These are phyloP conservation scores for Polypterus senegalus DNA, from an alignment of 2,113 vertebrate genomes.

Conservation along the genomic window DNA sequence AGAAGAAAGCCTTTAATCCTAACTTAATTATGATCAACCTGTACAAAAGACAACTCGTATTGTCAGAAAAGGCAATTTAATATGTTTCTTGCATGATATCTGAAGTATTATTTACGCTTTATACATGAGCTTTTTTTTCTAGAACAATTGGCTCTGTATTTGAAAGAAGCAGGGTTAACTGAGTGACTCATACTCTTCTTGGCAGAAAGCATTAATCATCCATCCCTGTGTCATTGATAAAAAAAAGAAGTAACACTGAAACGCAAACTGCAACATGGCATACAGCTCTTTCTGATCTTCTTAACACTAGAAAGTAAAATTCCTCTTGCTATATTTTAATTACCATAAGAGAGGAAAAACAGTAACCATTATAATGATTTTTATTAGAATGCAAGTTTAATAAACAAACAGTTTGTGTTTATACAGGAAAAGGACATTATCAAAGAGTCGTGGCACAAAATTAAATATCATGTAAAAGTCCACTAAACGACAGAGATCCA, in stretches of 20 bases:
- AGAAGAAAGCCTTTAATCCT: no score
- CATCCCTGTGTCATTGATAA: slow-evolving; percentile 53
- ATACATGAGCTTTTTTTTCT: neutral
- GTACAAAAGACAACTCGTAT: no score
- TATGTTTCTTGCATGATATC: no score
- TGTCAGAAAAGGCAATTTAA: no score
- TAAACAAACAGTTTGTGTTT: no score
- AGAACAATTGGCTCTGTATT: slow-evolving; percentile 27
- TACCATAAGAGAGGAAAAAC: neutral
- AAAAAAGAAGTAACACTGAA: slow-evolving; percentile 36
- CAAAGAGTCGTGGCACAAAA: no score
- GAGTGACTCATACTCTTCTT: slow-evolving; percentile 59
- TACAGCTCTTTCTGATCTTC: neutral
- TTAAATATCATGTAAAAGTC: no score
- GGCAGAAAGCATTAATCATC: slow-evolving; percentile 56
- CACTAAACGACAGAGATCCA: no score
- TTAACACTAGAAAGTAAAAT: neutral
- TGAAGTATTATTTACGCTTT: no score
- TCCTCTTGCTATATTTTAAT: neutral
- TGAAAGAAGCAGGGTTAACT: slow-evolving; percentile 45
- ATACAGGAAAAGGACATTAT: no score
- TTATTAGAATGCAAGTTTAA: neutral
- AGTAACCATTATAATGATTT: slow-evolving; percentile 9
- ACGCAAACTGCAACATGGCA: neutral
- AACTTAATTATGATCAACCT: no score